Conservation (phyloP, 2,888 invertebrate species). For the Deilephila elpenor region DNA sequence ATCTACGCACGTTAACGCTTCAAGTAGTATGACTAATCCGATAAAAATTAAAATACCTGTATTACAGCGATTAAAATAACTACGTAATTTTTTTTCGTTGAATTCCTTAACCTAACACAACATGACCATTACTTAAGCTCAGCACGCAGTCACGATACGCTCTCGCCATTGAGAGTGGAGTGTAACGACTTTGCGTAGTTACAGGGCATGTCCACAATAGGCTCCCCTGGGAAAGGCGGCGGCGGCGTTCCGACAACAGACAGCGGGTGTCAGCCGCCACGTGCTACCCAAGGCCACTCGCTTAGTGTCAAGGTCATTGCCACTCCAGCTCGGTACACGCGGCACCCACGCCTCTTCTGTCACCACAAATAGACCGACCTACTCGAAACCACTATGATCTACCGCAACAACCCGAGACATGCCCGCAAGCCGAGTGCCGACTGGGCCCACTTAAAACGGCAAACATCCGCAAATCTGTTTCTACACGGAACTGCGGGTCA, state of each 20-base stretch:
- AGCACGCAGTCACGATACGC: conserved; percentile 43
- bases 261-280: conserved; percentile 85
- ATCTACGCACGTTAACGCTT: neutral
- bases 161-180: conserved; percentile 32
- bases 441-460: conserved; percentile 12
- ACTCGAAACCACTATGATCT: conserved; percentile 72
- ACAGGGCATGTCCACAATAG: conserved; percentile 76
- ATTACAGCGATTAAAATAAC: neutral
- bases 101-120: neutral
- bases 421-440: conserved; percentile 45
- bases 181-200: conserved; percentile 43
- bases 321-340: conserved; percentile 83
- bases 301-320: conserved; percentile 85
- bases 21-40: neutral
- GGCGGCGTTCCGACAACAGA: conserved; percentile 84
- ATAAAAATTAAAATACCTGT: conserved; percentile 12
- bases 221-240: conserved; percentile 84
- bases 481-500: neutral
- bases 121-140: neutral
- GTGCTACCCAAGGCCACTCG: conserved; percentile 85
- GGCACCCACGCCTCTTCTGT: conserved; percentile 83
- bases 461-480: conserved; percentile 14
- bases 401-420: conserved; percentile 66
- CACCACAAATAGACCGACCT: conserved; percentile 83
- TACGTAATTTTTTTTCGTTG: neutral